Evolutionary conservation across 1,140 invertebrate species (phyloP), one percentile per base, ranked within the genome.

Genomic region (Orius insidiosus): DNA sequence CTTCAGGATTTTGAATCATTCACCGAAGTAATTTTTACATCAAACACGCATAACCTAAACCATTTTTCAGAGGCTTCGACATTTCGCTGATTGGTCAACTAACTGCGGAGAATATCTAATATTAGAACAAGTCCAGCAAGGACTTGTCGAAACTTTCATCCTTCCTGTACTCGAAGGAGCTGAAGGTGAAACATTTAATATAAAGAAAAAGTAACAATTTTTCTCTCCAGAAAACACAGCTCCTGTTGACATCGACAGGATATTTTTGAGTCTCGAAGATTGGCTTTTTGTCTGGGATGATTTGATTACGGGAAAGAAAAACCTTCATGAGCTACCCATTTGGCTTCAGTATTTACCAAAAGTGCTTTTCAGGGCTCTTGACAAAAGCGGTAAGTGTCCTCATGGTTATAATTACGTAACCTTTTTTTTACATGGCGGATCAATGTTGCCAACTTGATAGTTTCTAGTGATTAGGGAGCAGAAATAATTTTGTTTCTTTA

Each of bases 341-440:
- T 80, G 77, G 66, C 59, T 80, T 7, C 76, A 79, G 56, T 76
- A 77, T 57, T 68, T 80, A 45, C 74, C 74, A 50, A 77, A 76
- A 63, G 74, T 79, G 49, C 58, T 80, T 32, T 80, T 78, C 58
- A 71, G 74, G 56, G 74, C 76, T 11, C 74, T 79, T 42, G 78
- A 80, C 55, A 71, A 69, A 63, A 68, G 65, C 51, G 68, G 74
- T 76, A 60, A 65, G 19, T 47, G 10, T 45, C 10, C 30, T 35
- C 2, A 31, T 24, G 7, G 3, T 24, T 24, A 24, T 24, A n/a
- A 4, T 7, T 24, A 24, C 7, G 24, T 24, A 24, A 24, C 3
- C 7, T 24, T 24, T 24, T n/a, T n/a, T n/a, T n/a, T n/a, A n/a
- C n/a, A n/a, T 55, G 54, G 43, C 49, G 54, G 36, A n/a, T n/a